These are phyloP conservation scores for Champsocephalus gunnari DNA, from an alignment of 2,797 vertebrate genomes.

Conservation along the genomic window DNA sequence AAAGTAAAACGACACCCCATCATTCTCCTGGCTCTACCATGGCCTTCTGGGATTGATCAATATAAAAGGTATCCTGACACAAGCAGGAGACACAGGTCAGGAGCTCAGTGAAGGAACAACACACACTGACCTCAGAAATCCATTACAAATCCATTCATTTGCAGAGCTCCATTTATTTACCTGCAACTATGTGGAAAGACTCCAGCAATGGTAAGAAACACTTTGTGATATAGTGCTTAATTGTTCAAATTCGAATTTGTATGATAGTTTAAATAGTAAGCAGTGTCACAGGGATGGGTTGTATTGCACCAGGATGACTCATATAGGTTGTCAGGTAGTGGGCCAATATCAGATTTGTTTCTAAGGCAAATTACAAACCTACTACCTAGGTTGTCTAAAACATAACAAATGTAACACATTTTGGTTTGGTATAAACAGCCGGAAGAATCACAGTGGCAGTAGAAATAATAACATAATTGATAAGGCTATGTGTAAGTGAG, in stretches of 20 bases:
- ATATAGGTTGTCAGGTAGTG: not conserved
- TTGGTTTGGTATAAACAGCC: not conserved
- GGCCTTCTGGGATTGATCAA: constrained; percentile 54
- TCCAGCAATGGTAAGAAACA: constrained; percentile 74
- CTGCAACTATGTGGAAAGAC: constrained; percentile 81
- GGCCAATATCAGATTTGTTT: not conserved
- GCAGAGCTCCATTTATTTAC: constrained; percentile 20
- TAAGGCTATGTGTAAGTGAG: not conserved
- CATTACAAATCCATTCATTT: not conserved
- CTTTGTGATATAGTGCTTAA: not conserved
- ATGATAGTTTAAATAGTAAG: not conserved
- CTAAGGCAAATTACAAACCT: not conserved
- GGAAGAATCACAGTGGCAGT: not conserved
- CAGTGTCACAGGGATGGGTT: not conserved
- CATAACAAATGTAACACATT: not conserved
- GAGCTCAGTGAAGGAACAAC: constrained; percentile 45
- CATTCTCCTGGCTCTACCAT: constrained; percentile 30
- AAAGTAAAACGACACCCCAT: constrained; percentile 26
- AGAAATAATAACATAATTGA: not conserved
- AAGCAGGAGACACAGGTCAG: constrained; percentile 38
- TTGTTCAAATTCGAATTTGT: not conserved
- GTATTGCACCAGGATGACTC: constrained; percentile 1
- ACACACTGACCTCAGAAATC: constrained; percentile 20
- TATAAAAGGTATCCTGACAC: constrained; percentile 68
- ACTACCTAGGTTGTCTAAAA: not conserved